Evolutionary conservation across 2,113 vertebrate species (phyloP).

Genomic region (Anhinga rufa): DNA sequence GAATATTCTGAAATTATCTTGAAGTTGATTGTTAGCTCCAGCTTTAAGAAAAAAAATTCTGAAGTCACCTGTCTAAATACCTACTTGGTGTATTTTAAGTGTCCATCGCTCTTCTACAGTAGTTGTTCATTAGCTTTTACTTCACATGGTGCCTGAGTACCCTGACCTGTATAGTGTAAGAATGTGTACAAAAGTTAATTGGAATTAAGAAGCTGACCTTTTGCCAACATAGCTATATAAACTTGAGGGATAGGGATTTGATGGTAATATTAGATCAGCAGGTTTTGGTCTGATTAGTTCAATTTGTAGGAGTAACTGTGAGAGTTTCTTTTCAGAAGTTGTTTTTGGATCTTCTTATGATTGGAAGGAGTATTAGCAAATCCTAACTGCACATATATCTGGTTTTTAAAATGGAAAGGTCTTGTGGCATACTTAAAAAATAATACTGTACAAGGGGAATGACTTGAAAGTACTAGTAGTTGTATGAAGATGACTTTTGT

Average conservation of each 20-base stretch:
- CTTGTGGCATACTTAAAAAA: not conserved
- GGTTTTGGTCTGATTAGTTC: not conserved
- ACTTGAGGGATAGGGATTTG: not conserved
- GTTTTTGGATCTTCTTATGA: not conserved
- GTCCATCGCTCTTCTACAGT: not conserved
- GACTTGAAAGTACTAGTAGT: not conserved
- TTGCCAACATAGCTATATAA: not conserved
- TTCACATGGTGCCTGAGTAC: not conserved
- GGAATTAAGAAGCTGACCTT: not conserved
- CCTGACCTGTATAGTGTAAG: not conserved
- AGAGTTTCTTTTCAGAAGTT: not conserved
- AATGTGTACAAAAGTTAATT: not conserved
- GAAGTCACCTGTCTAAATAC: not conserved
- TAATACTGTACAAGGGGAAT: not conserved
- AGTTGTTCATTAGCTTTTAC: not conserved
- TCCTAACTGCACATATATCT: not conserved
- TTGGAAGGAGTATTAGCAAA: not conserved
- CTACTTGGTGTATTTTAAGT: not conserved
- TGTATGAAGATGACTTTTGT: not conserved
- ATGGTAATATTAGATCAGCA: not conserved
- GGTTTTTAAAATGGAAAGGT: not conserved
- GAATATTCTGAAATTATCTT: not conserved
- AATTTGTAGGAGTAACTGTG: not conserved
- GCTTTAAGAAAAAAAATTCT: not conserved
- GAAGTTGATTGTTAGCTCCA: not conserved